Conservation (phyloP, 2,113 vertebrate genomes). For the Panthera tigris region DNA sequence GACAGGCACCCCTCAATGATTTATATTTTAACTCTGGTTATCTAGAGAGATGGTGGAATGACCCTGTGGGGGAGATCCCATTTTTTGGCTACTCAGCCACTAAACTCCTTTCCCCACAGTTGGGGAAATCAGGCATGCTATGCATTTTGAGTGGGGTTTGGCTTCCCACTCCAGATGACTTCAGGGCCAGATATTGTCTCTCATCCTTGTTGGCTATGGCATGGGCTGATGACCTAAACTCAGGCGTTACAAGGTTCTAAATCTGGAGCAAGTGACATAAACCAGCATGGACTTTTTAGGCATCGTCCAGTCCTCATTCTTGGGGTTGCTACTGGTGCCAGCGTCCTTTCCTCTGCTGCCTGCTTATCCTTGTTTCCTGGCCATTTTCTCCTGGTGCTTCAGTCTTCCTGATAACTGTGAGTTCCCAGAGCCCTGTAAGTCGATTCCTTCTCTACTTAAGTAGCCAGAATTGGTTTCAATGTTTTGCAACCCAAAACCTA, state of each 20-base stretch:
- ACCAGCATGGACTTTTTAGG: background rate
- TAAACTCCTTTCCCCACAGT: background rate
- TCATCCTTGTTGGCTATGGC: background rate
- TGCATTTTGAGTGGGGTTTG: background rate
- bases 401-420: background rate
- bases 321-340: too few species aligned
- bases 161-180: background rate
- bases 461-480: background rate
- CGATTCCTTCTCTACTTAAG: background rate
- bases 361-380: background rate
- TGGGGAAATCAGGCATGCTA: background rate
- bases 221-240: background rate
- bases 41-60: background rate
- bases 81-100: background rate
- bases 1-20: background rate
- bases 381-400: background rate
- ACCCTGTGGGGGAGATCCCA: background rate
- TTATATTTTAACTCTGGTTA: background rate
- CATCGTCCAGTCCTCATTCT: background rate
- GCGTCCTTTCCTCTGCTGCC: background rate
- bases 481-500: background rate
- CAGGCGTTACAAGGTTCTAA: background rate
- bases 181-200: slow-evolving; percentile 33
- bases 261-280: background rate
- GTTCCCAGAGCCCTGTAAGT: background rate